phyloP scores from a whole-genome alignment of 1,140 invertebrate genomes.

The Hydropsyche tenuis region DNA sequence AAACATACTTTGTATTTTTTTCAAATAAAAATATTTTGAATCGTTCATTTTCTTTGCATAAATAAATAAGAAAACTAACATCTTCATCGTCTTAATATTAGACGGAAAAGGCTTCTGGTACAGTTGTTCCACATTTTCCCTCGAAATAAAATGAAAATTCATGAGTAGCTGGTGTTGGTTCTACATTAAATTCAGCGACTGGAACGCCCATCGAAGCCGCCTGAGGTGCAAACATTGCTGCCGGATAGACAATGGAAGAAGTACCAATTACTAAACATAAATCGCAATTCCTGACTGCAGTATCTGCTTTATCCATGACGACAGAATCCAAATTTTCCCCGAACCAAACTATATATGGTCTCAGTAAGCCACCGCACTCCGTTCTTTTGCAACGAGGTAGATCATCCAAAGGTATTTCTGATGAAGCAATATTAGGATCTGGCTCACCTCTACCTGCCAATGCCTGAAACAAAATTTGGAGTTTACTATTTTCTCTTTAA shows the following conservation, averaged over 20 bases:
- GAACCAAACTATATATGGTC: conserved; percentile 92
- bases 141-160: conserved; percentile 79
- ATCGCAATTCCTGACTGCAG: conserved; percentile 76
- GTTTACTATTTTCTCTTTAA: background rate
- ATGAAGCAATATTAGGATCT: conserved; percentile 56
- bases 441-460: conserved; percentile 57
- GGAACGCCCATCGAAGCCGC: conserved; percentile 78
- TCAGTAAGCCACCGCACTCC: conserved; percentile 73
- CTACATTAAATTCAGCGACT: conserved; percentile 91
- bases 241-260: conserved; percentile 88
- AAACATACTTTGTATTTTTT: background rate
- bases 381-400: conserved; percentile 74
- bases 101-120: conserved; percentile 69
- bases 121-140: conserved; percentile 75
- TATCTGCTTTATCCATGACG: conserved; percentile 70
- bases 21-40: background rate
- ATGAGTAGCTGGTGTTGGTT: conserved; percentile 75
- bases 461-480: conserved; percentile 52
- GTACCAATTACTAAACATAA: conserved; percentile 86
- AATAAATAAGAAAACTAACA: too few relatives aligned
- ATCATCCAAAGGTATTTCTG: conserved; percentile 69
- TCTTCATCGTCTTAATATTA: conserved; percentile 42
- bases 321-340: conserved; percentile 77
- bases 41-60: background rate
- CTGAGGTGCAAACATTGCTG: conserved; percentile 89